Conservation (phyloP, 2,797 vertebrate species). For the Chiloscyllium punctatum region DNA sequence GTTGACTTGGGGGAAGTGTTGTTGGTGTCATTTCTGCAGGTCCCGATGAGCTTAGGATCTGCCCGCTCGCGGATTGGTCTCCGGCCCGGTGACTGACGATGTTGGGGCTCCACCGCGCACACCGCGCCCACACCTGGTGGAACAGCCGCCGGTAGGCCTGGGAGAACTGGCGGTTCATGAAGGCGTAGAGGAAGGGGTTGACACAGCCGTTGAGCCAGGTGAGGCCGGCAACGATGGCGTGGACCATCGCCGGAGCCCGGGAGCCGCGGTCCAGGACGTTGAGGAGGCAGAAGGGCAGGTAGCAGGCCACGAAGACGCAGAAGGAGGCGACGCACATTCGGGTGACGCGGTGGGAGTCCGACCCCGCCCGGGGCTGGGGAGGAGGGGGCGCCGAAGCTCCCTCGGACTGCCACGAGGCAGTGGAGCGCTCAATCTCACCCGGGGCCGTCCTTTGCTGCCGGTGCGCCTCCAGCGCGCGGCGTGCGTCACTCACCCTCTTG, state of each 20-base stretch:
- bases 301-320: slow-evolving; percentile 72
- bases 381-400: no score
- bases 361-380: slow-evolving; percentile 41
- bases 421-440: no score
- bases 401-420: no score
- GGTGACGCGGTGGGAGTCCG: slow-evolving; percentile 73
- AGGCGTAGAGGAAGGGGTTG: slow-evolving; percentile 76
- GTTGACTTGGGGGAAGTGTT: no score
- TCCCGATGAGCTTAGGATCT: no score
- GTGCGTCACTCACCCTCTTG: slow-evolving; percentile 55
- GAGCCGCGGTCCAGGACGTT: slow-evolving; percentile 70
- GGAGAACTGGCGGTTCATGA: slow-evolving; percentile 79
- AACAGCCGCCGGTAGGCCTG: slow-evolving; percentile 62
- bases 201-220: slow-evolving; percentile 85
- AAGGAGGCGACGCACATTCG: slow-evolving; percentile 80
- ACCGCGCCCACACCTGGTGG: no score
- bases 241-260: slow-evolving; percentile 51
- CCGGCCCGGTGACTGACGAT: no score
- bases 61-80: no score
- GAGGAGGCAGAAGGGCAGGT: slow-evolving; percentile 71
- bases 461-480: no score
- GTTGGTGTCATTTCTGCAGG: no score
- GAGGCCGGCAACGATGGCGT: slow-evolving; percentile 78
- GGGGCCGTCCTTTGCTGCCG: no score
- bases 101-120: no score